These are phyloP conservation scores for Rhopalosiphum padi DNA, from an alignment of 1,140 invertebrate genomes.

Conservation along the genomic window DNA sequence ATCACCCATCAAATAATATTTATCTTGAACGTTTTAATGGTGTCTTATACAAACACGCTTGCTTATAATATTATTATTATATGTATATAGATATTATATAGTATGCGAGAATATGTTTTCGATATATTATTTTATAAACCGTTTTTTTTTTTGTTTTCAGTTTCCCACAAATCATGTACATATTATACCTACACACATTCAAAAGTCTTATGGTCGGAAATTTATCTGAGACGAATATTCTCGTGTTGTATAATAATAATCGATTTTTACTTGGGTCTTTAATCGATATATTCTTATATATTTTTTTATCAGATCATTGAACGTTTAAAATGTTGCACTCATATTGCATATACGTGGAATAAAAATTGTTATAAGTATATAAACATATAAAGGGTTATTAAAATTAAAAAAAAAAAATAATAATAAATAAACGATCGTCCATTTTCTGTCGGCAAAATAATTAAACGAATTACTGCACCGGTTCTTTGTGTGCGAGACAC, in stretches of 20 bases:
- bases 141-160: background rate
- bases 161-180: background rate
- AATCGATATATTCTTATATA: background rate
- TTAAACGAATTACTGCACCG: background rate
- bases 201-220: background rate
- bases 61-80: background rate
- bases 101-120: background rate
- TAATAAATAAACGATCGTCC: background rate
- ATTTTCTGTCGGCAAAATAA: background rate
- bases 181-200: background rate
- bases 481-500: background rate
- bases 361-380: background rate
- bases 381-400: background rate
- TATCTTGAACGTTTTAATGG: slow-evolving; percentile 42
- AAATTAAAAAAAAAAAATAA: background rate
- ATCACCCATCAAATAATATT: slow-evolving; percentile 37
- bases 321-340: too few species aligned
- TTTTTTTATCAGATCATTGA: background rate
- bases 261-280: background rate
- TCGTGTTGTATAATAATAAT: background rate
- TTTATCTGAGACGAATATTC: background rate
- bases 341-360: background rate
- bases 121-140: background rate
- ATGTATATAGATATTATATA: background rate
- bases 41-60: background rate